Evolutionary conservation across 92 coral and sea anemone species (phyloP), one percentile per base, ranked within the genome.

Genomic region (Epizoanthus scotinus): DNA sequence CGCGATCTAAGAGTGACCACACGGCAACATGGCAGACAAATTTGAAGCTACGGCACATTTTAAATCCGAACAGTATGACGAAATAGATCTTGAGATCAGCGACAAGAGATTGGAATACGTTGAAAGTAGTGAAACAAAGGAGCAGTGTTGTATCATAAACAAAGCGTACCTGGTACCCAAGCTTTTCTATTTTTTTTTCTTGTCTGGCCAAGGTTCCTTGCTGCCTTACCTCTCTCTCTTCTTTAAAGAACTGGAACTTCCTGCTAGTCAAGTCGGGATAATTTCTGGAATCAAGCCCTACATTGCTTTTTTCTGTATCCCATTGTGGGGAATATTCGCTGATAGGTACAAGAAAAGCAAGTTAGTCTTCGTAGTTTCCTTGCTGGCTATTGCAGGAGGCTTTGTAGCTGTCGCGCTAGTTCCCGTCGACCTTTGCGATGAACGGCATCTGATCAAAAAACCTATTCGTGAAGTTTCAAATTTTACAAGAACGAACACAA

Each of bases 161-260:
- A 92, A 84, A 63, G 83, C 64, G 34, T 92, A 92, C 66, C 60
- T 92, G 71, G 86, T 92, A 55, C 91, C 97, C 28, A 92, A 92
- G 77, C 88, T 86, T 27, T 92, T 92, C 77, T 92, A 90, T 78
- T 87, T 90, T 65, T 90, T 90, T 84, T 92, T 92, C 75, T 82
- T 92, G 38, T 86, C 97, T 27, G 97, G 94, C 19, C 97, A 92
- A 84, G 97, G 97, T 21, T 92, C 97, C 9, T 82, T 92, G 81
- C 64, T 92, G 72, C 97, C 97, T 6, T 92, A 92, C 55, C 68
- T 92, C 49, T 91, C 97, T 18, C 78, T 92, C 10, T 92, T 87
- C 81, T 87, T 90, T 13, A 92, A 92, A 70, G 94, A 92, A 70
- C 86, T 92, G 12, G 94, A 92, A 83, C 89, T 92, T 25, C 91